Evolutionary conservation across 2,113 vertebrate species (phyloP).

Genomic region (Bombycilla garrulus): DNA sequence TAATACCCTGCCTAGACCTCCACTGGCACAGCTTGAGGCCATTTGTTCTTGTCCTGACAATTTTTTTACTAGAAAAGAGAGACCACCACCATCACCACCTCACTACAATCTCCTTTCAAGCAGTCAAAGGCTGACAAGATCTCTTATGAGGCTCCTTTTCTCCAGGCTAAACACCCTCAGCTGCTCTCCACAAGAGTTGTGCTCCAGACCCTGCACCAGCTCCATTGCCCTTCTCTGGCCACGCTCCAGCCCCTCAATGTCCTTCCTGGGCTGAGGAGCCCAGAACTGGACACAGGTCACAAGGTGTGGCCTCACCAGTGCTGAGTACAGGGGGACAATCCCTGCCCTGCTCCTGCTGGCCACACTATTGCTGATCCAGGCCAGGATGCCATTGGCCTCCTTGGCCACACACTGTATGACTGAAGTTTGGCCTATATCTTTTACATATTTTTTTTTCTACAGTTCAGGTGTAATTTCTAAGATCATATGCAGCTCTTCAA

Average conservation of each 20-base stretch:
- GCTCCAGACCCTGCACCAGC: neutral
- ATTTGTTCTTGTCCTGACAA: neutral
- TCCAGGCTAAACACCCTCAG: neutral
- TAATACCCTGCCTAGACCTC: neutral
- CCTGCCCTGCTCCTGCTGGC: neutral
- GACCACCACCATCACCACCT: fast-evolving
- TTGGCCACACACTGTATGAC: fast-evolving
- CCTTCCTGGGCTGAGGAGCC: neutral
- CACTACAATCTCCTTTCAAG: too few species aligned
- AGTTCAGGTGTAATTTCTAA: neutral
- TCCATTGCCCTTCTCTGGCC: fast-evolving
- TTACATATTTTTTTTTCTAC: neutral
- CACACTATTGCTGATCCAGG: fast-evolving
- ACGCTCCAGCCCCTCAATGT: fast-evolving
- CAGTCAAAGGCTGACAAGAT: neutral
- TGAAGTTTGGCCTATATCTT: neutral
- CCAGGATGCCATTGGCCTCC: neutral
- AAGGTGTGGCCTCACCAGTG: fast-evolving
- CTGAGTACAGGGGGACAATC: neutral
- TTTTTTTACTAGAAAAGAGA: neutral
- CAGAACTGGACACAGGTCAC: neutral
- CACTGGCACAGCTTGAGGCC: neutral
- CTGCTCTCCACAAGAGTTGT: too few species aligned
- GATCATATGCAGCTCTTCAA: neutral
- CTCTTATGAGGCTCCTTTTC: neutral